phyloP scores from a whole-genome alignment of 2,113 vertebrate species.

The Artemisiospiza belli region DNA sequence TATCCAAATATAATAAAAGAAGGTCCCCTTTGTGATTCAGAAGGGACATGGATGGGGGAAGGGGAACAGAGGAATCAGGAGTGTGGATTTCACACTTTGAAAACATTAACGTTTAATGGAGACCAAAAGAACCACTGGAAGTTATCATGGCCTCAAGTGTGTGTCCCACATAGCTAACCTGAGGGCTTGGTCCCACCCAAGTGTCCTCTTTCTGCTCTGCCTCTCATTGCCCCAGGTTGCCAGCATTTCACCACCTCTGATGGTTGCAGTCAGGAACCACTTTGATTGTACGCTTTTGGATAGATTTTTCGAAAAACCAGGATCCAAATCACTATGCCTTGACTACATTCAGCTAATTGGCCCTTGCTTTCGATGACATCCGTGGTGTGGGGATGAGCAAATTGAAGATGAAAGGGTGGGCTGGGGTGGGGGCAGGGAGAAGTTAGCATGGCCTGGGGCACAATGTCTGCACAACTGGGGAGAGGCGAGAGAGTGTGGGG shows the following conservation, averaged over 20 bases:
- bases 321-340: slow-evolving; percentile 9
- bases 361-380: neutral
- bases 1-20: slow-evolving; percentile 66
- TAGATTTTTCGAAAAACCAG: neutral
- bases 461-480: neutral
- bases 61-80: neutral
- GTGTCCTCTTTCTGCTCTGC: neutral
- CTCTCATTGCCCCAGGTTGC: neutral
- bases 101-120: neutral
- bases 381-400: slow-evolving; percentile 3
- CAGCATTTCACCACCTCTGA: neutral
- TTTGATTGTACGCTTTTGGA: neutral
- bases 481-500: rapidly evolving
- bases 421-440: neutral
- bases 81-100: neutral
- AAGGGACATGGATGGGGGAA: neutral
- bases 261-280: neutral
- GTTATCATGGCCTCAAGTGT: neutral
- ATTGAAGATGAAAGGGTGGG: slow-evolving; percentile 46
- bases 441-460: slow-evolving; percentile 10
- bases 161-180: neutral
- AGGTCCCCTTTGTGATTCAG: slow-evolving; percentile 11
- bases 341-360: slow-evolving; percentile 51
- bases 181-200: neutral
- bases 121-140: neutral